Evolutionary conservation across 1,140 invertebrate genomes (phyloP).

Genomic region (Halictus rubicundus): DNA sequence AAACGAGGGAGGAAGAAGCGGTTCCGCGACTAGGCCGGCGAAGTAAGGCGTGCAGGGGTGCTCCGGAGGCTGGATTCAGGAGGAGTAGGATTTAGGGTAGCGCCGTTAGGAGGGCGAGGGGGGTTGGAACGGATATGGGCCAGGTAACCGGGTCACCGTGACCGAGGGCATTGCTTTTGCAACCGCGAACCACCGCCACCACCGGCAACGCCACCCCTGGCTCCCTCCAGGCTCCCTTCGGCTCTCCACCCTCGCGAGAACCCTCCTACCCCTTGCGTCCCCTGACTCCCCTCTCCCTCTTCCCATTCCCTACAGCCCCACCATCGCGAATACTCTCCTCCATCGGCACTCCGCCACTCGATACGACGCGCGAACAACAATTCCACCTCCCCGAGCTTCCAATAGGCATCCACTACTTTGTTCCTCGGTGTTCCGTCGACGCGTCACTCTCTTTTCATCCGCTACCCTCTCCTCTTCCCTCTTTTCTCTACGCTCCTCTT

Average conservation of each 20-base stretch:
- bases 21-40: constrained; percentile 1
- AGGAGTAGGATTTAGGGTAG: constrained; percentile 53
- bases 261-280: background rate
- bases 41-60: background rate
- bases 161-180: constrained; percentile 71
- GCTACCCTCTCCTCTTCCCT: background rate
- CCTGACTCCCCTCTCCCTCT: no score
- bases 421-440: constrained; percentile 49
- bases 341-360: constrained; percentile 22
- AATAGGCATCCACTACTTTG: constrained; percentile 61
- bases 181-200: constrained; percentile 47
- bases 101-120: background rate
- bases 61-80: constrained; percentile 13
- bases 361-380: constrained; percentile 63
- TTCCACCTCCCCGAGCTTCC: constrained; percentile 37
- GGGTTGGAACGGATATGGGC: constrained; percentile 57
- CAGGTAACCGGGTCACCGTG: constrained; percentile 71
- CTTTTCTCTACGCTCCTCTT: background rate
- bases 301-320: constrained; percentile 6
- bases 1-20: background rate
- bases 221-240: background rate
- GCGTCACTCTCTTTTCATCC: constrained; percentile 19
- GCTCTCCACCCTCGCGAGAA: background rate
- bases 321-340: background rate
- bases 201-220: constrained; percentile 24